phyloP scores from a whole-genome alignment of 2,888 invertebrate genomes.

The Heliconius sara region DNA sequence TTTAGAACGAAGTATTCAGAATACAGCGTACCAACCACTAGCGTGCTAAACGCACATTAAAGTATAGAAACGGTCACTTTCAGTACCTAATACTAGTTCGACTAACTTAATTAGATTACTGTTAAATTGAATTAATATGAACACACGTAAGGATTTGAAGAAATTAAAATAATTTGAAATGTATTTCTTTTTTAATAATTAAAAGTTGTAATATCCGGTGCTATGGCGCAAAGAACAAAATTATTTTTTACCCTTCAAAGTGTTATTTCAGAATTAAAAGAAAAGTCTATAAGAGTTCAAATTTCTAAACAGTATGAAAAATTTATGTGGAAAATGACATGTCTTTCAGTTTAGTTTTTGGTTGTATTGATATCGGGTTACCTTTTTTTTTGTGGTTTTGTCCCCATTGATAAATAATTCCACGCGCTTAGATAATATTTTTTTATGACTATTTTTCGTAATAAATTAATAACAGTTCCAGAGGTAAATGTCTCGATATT shows the following conservation, averaged over 20 bases:
- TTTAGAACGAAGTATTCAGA: background rate
- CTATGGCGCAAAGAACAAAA: background rate
- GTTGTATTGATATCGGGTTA: no score
- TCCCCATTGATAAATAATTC: no score
- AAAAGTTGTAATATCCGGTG: background rate
- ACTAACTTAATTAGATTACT: conserved; percentile 24
- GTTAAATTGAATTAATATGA: conserved; percentile 25
- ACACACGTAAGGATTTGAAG: conserved; percentile 23
- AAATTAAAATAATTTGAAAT: conserved; percentile 3
- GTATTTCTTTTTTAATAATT: background rate
- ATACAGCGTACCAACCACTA: background rate
- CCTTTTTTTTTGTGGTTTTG: no score
- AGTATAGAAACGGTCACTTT: conserved; percentile 11
- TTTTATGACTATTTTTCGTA: no score
- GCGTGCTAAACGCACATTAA: conserved; percentile 20
- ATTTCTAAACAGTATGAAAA: background rate
- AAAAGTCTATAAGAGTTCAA: no score
- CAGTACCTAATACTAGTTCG: conserved; percentile 9
- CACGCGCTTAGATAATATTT: no score
- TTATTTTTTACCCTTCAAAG: no score
- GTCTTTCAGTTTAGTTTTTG: no score
- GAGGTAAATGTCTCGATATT: no score
- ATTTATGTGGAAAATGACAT: background rate
- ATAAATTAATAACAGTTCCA: no score
- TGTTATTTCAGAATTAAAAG: no score